Conservation (phyloP, 2,888 invertebrate species). For the Erebia aethiops region DNA sequence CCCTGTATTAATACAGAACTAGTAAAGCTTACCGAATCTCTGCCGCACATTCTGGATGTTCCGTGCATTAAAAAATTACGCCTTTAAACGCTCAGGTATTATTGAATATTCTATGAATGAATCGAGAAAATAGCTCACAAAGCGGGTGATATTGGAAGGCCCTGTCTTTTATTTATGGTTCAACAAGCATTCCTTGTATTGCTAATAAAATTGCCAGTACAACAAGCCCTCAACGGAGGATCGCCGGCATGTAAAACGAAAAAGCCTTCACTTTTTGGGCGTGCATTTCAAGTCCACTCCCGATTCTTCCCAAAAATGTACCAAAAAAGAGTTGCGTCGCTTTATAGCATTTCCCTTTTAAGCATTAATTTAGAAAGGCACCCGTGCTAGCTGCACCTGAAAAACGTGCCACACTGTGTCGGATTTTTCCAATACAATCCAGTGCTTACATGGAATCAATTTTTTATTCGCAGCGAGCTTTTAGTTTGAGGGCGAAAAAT, state of each 20-base stretch:
- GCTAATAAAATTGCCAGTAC: conserved; percentile 5
- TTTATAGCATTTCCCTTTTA: conserved; percentile 27
- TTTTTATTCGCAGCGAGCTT: conserved; percentile 40
- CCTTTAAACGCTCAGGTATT: not conserved
- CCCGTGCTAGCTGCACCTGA: conserved; percentile 3
- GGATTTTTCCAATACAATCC: conserved; percentile 43
- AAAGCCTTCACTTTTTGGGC: conserved; percentile 16
- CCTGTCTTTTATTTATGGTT: not conserved
- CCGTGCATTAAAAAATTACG: not conserved
- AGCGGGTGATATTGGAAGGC: not conserved
- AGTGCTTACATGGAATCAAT: conserved; percentile 43
- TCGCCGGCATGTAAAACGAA: conserved; percentile 1
- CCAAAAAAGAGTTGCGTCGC: conserved; percentile 23
- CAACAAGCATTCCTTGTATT: conserved; percentile 2
- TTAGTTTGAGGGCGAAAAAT: conserved; percentile 37
- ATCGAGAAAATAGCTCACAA: conserved; percentile 5
- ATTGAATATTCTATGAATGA: not conserved
- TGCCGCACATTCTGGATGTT: too few species aligned
- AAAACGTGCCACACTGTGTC: conserved; percentile 33
- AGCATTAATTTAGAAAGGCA: conserved; percentile 40
- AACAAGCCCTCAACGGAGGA: not conserved
- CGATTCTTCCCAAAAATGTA: conserved; percentile 24
- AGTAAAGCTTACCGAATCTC: too few species aligned
- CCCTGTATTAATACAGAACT: too few species aligned
- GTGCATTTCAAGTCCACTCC: conserved; percentile 18